These are phyloP conservation scores for Meda fulgida DNA, from an alignment of 2,797 vertebrate genomes.

Conservation along the genomic window DNA sequence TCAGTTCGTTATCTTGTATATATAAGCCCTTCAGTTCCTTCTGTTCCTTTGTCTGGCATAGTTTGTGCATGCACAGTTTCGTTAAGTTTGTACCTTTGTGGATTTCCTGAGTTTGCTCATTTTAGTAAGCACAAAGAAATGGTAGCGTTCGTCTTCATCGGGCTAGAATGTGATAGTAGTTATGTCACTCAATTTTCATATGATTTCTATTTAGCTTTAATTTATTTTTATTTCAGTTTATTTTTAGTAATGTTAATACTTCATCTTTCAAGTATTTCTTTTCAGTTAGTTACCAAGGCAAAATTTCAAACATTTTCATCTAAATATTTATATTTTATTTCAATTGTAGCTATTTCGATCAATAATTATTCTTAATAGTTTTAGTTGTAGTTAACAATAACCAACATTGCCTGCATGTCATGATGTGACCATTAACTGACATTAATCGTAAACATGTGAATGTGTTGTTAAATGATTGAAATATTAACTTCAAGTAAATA, in stretches of 20 bases:
- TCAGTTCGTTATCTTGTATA: background rate
- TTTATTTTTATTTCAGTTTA: background rate
- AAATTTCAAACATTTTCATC: background rate
- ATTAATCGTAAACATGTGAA: background rate
- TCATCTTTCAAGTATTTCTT: background rate
- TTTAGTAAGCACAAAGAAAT: no score
- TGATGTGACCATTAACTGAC: background rate
- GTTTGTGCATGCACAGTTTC: no score
- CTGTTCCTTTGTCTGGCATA: background rate
- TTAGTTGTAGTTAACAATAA: background rate
- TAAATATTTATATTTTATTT: background rate
- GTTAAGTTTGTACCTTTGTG: no score
- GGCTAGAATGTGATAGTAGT: no score
- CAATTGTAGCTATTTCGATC: no score
- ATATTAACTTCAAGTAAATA: background rate
- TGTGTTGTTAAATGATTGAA: background rate
- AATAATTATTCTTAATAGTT: background rate
- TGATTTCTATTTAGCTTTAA: no score
- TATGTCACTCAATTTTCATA: no score
- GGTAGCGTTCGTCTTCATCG: no score
- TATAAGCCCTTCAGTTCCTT: background rate
- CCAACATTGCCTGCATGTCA: background rate
- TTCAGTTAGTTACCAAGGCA: no score
- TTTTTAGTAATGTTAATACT: background rate
- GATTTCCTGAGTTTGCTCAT: background rate